Conservation (phyloP, 1,140 invertebrate species). For the Bombus turneri region DNA sequence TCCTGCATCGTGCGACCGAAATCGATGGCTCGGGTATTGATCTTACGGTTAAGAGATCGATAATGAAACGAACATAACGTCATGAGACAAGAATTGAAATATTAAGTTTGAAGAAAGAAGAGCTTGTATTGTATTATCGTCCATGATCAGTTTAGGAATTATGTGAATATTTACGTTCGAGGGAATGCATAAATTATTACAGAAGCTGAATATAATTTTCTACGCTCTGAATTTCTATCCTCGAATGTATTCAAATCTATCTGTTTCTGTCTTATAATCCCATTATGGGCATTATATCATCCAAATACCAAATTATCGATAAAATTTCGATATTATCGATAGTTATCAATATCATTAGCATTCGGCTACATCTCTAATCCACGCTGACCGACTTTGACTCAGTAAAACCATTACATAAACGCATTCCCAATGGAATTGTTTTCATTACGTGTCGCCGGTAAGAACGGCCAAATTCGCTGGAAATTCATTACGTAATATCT, state of each 20-base stretch:
- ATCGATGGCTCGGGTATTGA: too few relatives aligned
- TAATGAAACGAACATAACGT: too few relatives aligned
- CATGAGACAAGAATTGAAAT: too few relatives aligned
- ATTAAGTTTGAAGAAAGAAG: too few relatives aligned
- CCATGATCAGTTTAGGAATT: too few relatives aligned
- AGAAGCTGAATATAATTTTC: too few relatives aligned
- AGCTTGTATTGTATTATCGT: too few relatives aligned
- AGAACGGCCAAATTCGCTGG: not conserved
- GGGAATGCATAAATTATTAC: too few relatives aligned
- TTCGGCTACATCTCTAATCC: not conserved
- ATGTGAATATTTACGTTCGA: too few relatives aligned
- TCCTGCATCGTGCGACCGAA: not conserved
- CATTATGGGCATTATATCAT: not conserved
- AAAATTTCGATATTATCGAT: not conserved
- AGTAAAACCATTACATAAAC: conserved; percentile 12
- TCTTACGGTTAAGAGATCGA: too few relatives aligned
- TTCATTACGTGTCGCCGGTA: conserved; percentile 11
- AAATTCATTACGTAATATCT: conserved; percentile 31
- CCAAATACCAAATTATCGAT: not conserved
- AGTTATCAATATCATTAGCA: not conserved
- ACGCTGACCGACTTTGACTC: not conserved
- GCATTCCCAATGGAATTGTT: not conserved
- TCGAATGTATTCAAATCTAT: not conserved
- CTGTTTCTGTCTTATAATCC: not conserved
- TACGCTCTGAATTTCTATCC: too few relatives aligned